A percentile compares a stretch with the other conserved stretches of the same genome.
Evolutionary conservation across 2,888 invertebrate genomes (phyloP).

Genomic region (Mimas tiliae): DNA sequence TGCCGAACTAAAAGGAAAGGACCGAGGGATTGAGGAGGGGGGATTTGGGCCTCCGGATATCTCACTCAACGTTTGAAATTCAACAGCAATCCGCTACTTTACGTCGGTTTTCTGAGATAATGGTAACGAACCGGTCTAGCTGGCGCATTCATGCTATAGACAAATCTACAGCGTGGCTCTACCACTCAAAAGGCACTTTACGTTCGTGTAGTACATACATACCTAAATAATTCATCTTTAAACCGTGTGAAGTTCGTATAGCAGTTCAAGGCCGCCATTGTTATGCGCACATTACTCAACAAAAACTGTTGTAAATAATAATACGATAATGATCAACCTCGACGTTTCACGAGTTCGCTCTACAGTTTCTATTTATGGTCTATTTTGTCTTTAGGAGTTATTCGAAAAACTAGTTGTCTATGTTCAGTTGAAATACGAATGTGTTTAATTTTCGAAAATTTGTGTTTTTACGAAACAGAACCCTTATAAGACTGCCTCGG

Average conservation of each 20-base stretch:
- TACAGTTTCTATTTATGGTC: conserved; percentile 1
- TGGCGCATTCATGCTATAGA: no score
- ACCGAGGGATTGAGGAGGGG: no score
- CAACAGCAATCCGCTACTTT: no score
- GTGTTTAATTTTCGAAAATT: conserved; percentile 2
- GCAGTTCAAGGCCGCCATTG: conserved; percentile 21
- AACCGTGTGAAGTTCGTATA: conserved; percentile 15
- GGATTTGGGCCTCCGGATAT: no score
- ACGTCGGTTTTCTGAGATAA: no score
- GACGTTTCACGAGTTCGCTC: conserved; percentile 17
- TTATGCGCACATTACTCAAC: conserved; percentile 13
- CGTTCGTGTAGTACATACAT: not conserved
- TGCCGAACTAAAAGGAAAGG: no score
- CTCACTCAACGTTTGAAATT: no score
- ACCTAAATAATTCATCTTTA: not conserved
- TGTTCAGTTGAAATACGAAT: not conserved
- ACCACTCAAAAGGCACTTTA: not conserved
- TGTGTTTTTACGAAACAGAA: no score
- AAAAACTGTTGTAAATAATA: conserved; percentile 9
- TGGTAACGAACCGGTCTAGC: no score
- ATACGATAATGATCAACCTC: conserved; percentile 20
- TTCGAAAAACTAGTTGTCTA: not conserved
- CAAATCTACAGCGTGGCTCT: no score
- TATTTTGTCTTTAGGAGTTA: not conserved
- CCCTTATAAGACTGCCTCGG: no score